Conservation (phyloP, 1,140 invertebrate species). For the Neodiprion pinetum region DNA sequence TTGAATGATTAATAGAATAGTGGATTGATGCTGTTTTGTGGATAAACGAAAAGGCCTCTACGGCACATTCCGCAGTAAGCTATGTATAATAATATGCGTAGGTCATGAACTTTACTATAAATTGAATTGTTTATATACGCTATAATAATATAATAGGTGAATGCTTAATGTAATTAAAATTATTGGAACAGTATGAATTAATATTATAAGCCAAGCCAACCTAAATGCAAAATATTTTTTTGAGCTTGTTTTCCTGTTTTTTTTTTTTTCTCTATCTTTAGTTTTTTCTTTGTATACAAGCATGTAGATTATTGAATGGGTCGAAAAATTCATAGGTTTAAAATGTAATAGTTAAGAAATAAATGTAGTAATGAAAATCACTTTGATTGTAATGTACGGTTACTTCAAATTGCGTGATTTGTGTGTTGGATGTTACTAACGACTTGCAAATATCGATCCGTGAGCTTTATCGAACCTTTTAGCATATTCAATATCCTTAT, state of each 20-base stretch:
- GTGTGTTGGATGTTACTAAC: too few relatives aligned
- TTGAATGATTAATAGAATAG: neutral
- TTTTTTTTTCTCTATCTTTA: too few relatives aligned
- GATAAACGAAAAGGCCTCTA: constrained; percentile 24
- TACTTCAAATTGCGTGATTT: neutral
- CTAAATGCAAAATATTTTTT: neutral
- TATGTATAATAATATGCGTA: constrained; percentile 9
- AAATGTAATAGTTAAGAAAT: neutral
- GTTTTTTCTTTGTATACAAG: neutral
- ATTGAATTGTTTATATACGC: neutral
- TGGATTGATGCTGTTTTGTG: neutral
- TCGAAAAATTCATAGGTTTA: neutral
- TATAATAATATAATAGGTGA: neutral
- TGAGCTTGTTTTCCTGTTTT: neutral
- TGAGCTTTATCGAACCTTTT: too few relatives aligned
- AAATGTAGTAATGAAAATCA: neutral
- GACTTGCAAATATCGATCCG: too few relatives aligned
- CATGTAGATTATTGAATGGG: neutral
- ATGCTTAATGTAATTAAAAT: neutral
- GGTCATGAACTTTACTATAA: neutral
- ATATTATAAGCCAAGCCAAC: neutral
- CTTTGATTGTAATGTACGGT: neutral
- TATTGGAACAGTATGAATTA: neutral
- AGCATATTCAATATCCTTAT: too few relatives aligned
- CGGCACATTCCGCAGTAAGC: constrained; percentile 39